These are phyloP conservation scores for Trachurus trachurus DNA, from an alignment of 2,797 vertebrate genomes.

Conservation along the genomic window DNA sequence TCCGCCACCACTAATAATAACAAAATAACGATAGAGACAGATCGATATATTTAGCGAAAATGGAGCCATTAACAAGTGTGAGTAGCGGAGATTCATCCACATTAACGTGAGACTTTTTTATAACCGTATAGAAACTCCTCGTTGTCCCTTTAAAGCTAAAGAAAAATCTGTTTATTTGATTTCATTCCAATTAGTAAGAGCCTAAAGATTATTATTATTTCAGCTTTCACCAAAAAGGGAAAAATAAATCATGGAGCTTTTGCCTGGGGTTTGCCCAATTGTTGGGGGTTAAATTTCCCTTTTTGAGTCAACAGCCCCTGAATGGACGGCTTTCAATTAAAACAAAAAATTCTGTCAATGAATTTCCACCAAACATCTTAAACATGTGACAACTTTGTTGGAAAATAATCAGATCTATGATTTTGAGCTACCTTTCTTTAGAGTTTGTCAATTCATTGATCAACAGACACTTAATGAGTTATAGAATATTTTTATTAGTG, in stretches of 20 bases:
- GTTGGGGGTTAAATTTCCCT: background rate
- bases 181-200: background rate
- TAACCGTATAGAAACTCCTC: too few species aligned
- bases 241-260: background rate
- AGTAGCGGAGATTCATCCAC: too few species aligned
- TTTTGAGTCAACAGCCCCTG: conserved; percentile 5
- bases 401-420: background rate
- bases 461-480: background rate
- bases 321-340: background rate
- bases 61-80: too few species aligned
- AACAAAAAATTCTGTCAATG: background rate
- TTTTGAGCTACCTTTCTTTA: background rate
- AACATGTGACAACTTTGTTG: background rate
- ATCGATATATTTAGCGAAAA: too few species aligned
- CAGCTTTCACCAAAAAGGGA: background rate
- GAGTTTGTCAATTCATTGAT: background rate
- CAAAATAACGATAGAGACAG: too few species aligned
- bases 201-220: background rate
- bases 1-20: too few species aligned
- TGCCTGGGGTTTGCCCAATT: background rate
- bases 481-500: background rate
- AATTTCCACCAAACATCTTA: background rate
- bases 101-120: too few species aligned
- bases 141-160: too few species aligned
- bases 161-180: background rate